Percentiles rank a stretch among this genome's conserved stretches.
These are phyloP conservation scores for Poeciliopsis infans DNA, from an alignment of 2,797 vertebrate species.

Conservation along the genomic window DNA sequence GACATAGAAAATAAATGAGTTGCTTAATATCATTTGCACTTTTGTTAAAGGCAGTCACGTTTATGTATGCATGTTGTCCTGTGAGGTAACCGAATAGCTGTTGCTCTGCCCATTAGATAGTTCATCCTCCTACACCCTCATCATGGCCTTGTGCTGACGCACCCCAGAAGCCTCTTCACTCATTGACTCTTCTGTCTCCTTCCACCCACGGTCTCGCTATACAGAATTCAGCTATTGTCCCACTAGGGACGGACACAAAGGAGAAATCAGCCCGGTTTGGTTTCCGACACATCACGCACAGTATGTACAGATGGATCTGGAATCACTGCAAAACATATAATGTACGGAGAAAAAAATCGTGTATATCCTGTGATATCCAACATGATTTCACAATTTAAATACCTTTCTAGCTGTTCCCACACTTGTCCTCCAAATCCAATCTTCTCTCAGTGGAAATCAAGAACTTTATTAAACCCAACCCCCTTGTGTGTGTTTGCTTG, in stretches of 20 bases:
- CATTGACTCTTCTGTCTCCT: slow-evolving; percentile 82
- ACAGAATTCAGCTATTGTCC: slow-evolving; percentile 82
- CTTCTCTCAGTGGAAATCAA: slow-evolving; percentile 49
- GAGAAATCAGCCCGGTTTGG: slow-evolving; percentile 52
- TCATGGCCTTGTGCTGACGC: slow-evolving; percentile 76
- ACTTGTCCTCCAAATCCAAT: slow-evolving; percentile 53
- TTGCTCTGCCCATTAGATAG: slow-evolving; percentile 60
- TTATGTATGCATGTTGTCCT: slow-evolving; percentile 38
- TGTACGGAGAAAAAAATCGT: not conserved
- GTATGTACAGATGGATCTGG: slow-evolving; percentile 30
- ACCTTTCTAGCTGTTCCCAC: slow-evolving; percentile 57
- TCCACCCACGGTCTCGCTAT: slow-evolving; percentile 78
- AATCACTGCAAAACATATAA: slow-evolving; percentile 22
- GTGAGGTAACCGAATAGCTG: slow-evolving; percentile 59
- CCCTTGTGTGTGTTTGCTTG: slow-evolving; percentile 56
- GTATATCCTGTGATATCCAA: slow-evolving; percentile 4
- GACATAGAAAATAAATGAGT: slow-evolving; percentile 49
- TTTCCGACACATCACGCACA: slow-evolving; percentile 27
- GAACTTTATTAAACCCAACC: slow-evolving; percentile 51
- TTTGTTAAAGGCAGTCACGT: slow-evolving; percentile 59
- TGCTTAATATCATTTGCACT: slow-evolving; percentile 60
- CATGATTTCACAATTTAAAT: slow-evolving; percentile 10
- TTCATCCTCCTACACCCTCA: slow-evolving; percentile 78
- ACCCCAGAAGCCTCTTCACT: slow-evolving; percentile 83
- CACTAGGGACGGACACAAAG: slow-evolving; percentile 64